Base-by-base conservation (phyloP, 2,113 vertebrate species). In the Acanthisitta chloris region DNA sequence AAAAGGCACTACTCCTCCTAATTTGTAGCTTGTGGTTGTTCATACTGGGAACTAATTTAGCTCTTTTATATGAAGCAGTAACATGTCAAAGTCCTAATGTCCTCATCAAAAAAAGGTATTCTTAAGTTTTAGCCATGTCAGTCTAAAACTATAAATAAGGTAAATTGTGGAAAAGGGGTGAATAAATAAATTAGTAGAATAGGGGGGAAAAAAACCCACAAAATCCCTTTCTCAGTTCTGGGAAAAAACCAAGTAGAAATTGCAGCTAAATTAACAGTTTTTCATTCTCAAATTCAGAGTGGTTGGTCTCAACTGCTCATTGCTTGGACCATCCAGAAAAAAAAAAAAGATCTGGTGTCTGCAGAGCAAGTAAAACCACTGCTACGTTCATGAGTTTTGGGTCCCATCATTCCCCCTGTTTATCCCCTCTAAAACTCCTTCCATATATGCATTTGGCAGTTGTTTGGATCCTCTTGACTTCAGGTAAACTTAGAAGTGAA, bases 381-480 rank as follows among this genome's bases (percentile, higher is more conserved):
- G 19, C 34, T n/a, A 34, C 64, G 26, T 28, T 86, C 1, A 5
- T 1, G 0, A 38, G 33, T 58, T 72, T 45, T 18, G 58, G 34
- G 33, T 42, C 25, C 6, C 3, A 1, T 6, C 3, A 1, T 6
- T 12, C 19, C 26, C 49, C 14, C 38, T 10, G 13, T 43, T 78
- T 51, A 15, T 61, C 70, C 17, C 71, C 40, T 66, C 28, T 52
- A 31, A 82, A 46, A 23, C 29, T 79, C 24, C 45, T 61, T 52
- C 46, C 26, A 17, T 23, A 0, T 2, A 8, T 10, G 10, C 0
- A 1, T 46, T 52, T 66, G 42, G 34, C 34, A 40, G 9, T 38
- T 13, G 2, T 24, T 17, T 46, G 54, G 8, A 58, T 52, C 59
- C 42, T 74, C 77, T 52, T 55, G 28, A 17, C 45, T 72, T 83